Evolutionary conservation across 2,113 vertebrate species (phyloP), one percentile per base, ranked within the genome.

Genomic region (Scomber japonicus): DNA sequence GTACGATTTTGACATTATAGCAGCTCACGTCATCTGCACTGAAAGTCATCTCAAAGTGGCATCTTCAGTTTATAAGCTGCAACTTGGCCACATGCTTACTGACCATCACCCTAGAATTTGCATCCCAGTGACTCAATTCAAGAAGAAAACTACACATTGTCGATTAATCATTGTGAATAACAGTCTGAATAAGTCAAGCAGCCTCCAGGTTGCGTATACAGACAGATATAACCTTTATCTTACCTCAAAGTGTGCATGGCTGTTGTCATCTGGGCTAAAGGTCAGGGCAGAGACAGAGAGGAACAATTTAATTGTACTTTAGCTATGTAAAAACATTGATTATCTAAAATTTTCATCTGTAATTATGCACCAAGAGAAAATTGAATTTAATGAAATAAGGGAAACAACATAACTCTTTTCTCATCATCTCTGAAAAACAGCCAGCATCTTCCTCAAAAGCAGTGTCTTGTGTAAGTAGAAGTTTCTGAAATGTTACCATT

Each of bases 1-100:
- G 51, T 17, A 68, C 35, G 19, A 21, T 64, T 64, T 35, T 51
- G 27, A 81, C 68, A 67, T 19, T 24, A 59, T 62, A 40, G 69
- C 31, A 24, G 14, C 27, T 53, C 17, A 16, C 2, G 1, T 63
- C 61, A 44, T 67, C 53, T 64, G 21, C n/a, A 17, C 55, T 56
- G 46, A 53, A 77, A 3, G 13, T 12, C 40, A 14, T 54, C 50
- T 53, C 21, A 0, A n/a, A 60, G 35, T 8, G 4, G 15, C 19
- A 5, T 13, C 51, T 6, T 71, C 12, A 19, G 53, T 21, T 48
- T 17, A 64, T 16, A 0, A 17, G n/a, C 27, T 21, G 16, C 13
- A 16, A 44, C 54, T 13, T 11, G 35, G 60, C 45, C 24, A 19
- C 50, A 44, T 30, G 31, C 6, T 54, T 4, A 44, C 45, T 14